Conservation (phyloP, 2,797 vertebrate genomes). For the Danio choprae region DNA sequence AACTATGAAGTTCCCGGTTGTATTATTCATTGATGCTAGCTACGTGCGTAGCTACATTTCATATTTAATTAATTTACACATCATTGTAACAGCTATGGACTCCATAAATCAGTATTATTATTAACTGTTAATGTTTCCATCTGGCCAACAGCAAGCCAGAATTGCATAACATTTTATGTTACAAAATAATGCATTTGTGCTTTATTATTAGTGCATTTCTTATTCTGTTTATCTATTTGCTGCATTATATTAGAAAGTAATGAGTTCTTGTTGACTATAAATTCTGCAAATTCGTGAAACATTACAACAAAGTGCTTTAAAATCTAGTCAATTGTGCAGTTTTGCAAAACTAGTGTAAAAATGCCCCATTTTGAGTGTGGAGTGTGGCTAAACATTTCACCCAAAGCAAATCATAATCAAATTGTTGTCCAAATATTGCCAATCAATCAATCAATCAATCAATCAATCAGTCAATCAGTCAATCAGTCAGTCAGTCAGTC, state of each 20-base stretch:
- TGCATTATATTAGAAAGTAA: no score
- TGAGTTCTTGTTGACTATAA: no score
- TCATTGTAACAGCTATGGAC: neutral
- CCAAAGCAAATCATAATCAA: neutral
- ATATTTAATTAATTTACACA: neutral
- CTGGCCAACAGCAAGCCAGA: neutral
- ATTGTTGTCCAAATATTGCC: neutral
- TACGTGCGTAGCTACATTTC: neutral
- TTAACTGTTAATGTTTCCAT: neutral
- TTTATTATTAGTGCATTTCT: neutral
- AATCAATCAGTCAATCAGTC: no score
- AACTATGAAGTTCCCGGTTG: neutral
- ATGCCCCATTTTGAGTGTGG: no score
- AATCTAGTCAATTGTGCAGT: no score
- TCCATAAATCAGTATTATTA: neutral
- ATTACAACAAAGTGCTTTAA: no score
- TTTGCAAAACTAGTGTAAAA: no score
- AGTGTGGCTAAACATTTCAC: no score
- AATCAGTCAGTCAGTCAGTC: no score
- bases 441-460: neutral
- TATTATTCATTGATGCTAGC: slow-evolving; percentile 23
- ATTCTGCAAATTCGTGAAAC: no score
- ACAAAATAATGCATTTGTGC: neutral
- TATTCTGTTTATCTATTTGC: no score
- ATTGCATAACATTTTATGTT: neutral